Base-by-base conservation (phyloP, 2,113 vertebrate genomes). In the Meriones unguiculatus region DNA sequence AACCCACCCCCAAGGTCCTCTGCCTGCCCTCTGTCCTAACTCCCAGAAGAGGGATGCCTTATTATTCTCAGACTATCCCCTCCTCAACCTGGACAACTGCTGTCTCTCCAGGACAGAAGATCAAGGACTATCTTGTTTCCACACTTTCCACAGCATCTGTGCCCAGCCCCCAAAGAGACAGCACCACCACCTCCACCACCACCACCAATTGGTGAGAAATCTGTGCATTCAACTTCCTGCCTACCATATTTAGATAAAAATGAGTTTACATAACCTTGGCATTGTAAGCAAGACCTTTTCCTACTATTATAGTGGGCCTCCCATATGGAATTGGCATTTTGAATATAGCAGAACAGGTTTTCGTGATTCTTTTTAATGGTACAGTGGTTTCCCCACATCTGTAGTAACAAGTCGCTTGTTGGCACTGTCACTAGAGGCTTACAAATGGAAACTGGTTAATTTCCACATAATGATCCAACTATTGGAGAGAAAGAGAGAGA, bases 281-380 rank as follows among this genome's bases (percentile, higher is more conserved):
- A 11, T 13, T 32, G 62, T 46, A 38, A 84, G 7, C n/a, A 38
- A 30, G 84, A 69, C 76, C 59, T 6, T 52, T 73, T 82, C 76
- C 73, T 86, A 0, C 65, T 20, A 6, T 24, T 22, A 57, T n/a
- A 85, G 65, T 11, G 30, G 76, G 7, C 18, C 59, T 70, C 25
- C 69, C 59, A 14, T 2, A 57, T 24, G 50, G 35, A 77, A 90
- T 57, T 0, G 0, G 20, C 38, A 88, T 76, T 92, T 95, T 85
- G 62, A 93, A 64, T 75, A 52, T 14, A 84, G 59, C 59, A 52
- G 46, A 93, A 46, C 25, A 89, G 69, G 24, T 35, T 70, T 95
- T 87, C 88, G 84, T 95, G 94, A 80, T 52, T 95, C 90, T 95
- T 87, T 90, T 87, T 59, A 91, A 81, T 87, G 76, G 76, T 46